These are phyloP conservation scores for Morinoia aosen DNA, from an alignment of 2,888 invertebrate genomes.

Conservation along the genomic window DNA sequence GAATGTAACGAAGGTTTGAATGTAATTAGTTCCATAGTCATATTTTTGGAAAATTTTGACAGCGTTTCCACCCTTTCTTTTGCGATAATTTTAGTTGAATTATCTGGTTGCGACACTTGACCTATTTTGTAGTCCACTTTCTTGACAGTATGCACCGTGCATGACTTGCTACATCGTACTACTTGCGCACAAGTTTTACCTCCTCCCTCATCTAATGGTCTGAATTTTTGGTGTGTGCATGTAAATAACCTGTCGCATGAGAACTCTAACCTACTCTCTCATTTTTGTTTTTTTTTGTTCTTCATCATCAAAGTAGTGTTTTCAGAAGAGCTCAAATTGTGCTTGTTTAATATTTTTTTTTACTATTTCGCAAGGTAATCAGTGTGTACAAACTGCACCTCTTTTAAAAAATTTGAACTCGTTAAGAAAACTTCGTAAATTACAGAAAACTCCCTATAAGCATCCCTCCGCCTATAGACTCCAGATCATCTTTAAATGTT, in stretches of 20 bases:
- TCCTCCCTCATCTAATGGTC: neutral
- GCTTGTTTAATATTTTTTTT: neutral
- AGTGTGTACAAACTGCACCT: neutral
- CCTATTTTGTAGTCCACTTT: neutral
- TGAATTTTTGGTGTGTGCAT: neutral
- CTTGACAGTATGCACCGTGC: neutral
- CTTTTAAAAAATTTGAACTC: neutral
- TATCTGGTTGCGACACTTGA: neutral
- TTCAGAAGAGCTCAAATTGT: neutral
- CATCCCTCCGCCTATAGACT: too few species aligned
- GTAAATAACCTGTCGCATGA: neutral
- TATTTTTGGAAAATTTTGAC: too few species aligned
- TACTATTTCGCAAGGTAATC: neutral
- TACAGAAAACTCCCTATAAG: too few species aligned
- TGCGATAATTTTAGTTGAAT: too few species aligned
- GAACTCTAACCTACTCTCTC: neutral
- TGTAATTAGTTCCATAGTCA: too few species aligned
- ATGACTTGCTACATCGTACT: too few species aligned
- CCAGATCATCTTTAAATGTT: too few species aligned
- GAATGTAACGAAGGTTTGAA: too few species aligned
- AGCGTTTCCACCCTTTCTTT: too few species aligned
- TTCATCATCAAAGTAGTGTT: neutral
- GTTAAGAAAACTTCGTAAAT: neutral
- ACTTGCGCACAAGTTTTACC: too few species aligned
- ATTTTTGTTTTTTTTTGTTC: neutral